Evolutionary conservation across 2,113 vertebrate species (phyloP).

Genomic region (Muscicapa adusta): DNA sequence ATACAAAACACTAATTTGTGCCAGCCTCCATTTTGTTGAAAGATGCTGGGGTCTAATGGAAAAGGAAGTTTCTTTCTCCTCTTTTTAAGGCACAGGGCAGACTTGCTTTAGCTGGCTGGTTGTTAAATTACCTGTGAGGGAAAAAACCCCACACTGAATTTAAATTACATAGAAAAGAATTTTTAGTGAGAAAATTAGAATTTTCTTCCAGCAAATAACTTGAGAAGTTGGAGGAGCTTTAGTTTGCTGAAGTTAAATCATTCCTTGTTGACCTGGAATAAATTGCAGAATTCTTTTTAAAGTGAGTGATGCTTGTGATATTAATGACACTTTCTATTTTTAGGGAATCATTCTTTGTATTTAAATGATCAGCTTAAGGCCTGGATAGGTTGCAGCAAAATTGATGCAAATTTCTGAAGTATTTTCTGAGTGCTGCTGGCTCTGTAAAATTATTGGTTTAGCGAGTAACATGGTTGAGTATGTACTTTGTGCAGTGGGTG

Average conservation of each 20-base stretch:
- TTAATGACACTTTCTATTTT: not conserved
- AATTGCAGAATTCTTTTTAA: not conserved
- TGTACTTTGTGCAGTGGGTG: not conserved
- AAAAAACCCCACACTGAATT: not conserved
- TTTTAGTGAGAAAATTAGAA: not conserved
- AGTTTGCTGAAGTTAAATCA: not conserved
- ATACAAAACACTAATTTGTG: not conserved
- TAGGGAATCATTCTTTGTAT: not conserved
- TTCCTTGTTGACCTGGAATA: not conserved
- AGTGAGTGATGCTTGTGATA: not conserved
- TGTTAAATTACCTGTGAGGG: not conserved
- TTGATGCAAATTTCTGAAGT: not conserved
- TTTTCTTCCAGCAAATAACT: not conserved
- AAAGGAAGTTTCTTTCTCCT: not conserved
- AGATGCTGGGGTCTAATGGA: not conserved
- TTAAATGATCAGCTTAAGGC: not conserved
- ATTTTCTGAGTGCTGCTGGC: not conserved
- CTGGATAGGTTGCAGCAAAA: not conserved
- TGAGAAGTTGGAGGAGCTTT: not conserved
- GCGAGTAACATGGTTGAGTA: not conserved
- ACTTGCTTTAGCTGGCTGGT: not conserved
- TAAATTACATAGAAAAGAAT: not conserved
- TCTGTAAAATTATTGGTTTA: not conserved
- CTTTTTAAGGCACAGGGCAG: not conserved
- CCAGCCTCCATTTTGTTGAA: not conserved